These are phyloP conservation scores for Mythimna loreyi DNA, from an alignment of 2,888 invertebrate genomes.

Conservation along the genomic window DNA sequence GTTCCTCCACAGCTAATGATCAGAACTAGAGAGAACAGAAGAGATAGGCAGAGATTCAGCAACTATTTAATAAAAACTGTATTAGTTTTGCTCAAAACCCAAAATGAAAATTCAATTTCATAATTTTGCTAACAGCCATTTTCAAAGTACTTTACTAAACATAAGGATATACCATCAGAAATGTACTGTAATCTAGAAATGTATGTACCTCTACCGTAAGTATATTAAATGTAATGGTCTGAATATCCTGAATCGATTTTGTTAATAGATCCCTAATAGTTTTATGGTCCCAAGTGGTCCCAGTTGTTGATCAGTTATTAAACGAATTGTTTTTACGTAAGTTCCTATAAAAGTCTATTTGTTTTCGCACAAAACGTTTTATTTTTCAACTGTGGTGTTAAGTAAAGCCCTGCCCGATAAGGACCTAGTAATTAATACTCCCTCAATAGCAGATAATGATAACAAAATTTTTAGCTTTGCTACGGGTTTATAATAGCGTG, in stretches of 20 bases:
- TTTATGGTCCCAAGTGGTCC: conserved; percentile 22
- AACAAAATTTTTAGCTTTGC: conserved; percentile 85
- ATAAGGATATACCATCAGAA: conserved; percentile 35
- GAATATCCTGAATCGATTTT: conserved; percentile 34
- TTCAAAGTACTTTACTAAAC: conserved; percentile 41
- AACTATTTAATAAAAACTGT: background rate
- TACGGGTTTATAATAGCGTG: conserved; percentile 87
- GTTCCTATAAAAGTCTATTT: conserved; percentile 59
- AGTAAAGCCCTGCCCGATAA: conserved; percentile 68
- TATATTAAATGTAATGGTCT: conserved; percentile 48
- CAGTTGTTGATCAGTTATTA: conserved; percentile 41
- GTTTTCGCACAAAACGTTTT: conserved; percentile 73
- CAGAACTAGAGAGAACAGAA: too few relatives aligned
- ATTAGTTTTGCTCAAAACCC: background rate
- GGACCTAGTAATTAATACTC: conserved; percentile 69
- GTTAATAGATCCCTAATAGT: conserved; percentile 31
- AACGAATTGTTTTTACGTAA: conserved; percentile 40
- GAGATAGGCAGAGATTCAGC: background rate
- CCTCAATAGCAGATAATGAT: conserved; percentile 76
- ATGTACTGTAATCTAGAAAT: conserved; percentile 53
- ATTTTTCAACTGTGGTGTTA: conserved; percentile 50
- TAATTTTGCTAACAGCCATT: background rate
- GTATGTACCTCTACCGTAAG: conserved; percentile 49
- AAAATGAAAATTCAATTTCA: background rate
- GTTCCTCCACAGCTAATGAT: background rate